Evolutionary conservation across 2,888 invertebrate species (phyloP).

Genomic region (Epirrita christyi): DNA sequence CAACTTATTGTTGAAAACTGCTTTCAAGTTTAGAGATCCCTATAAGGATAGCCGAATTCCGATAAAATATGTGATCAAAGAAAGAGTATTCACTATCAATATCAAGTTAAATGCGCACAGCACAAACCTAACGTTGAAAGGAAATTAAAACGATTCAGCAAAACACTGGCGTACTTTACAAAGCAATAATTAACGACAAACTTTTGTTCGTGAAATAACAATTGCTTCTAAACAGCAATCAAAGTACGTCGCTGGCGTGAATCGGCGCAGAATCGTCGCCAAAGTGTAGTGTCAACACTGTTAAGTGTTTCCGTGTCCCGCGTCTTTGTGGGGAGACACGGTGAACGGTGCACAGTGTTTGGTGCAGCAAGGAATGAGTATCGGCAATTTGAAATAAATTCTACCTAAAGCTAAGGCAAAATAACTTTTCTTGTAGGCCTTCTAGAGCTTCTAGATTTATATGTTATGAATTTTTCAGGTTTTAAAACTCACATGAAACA

Average conservation of each 20-base stretch:
- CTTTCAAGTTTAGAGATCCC: not conserved
- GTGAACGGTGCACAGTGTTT: conserved; percentile 15
- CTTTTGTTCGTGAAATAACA: conserved; percentile 13
- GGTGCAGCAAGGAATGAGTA: conserved; percentile 24
- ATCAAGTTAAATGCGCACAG: no score
- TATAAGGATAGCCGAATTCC: not conserved
- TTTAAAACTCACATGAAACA: no score
- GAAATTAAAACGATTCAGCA: conserved; percentile 4
- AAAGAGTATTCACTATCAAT: no score
- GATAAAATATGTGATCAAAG: not conserved
- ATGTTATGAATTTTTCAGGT: no score
- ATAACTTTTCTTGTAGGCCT: no score
- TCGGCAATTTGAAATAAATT: conserved; percentile 17
- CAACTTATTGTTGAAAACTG: not conserved
- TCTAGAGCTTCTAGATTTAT: no score
- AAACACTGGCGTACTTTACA: not conserved
- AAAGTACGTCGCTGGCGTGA: conserved; percentile 51
- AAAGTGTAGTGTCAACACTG: conserved; percentile 82
- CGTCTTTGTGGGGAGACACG: conserved; percentile 71
- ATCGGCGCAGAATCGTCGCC: conserved; percentile 67
- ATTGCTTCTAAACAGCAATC: conserved; percentile 28
- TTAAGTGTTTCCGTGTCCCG: conserved; percentile 77
- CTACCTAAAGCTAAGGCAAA: no score
- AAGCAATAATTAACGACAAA: not conserved
- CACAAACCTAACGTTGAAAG: not conserved